Evolutionary conservation across 2,888 invertebrate genomes (phyloP).

Genomic region (Rhagonycha fulva): DNA sequence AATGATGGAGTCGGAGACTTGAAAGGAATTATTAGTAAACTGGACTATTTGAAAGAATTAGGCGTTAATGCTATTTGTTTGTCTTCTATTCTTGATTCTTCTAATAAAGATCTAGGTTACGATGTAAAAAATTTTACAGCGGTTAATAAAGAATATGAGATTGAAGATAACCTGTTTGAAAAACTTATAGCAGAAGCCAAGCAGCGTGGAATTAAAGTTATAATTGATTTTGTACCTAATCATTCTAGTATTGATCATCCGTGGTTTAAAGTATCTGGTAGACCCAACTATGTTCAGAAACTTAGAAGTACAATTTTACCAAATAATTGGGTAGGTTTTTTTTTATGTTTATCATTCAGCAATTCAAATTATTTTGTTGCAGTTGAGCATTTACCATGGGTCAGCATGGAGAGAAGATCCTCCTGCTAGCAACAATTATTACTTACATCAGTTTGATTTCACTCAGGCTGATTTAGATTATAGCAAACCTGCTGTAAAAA

Average conservation of each 20-base stretch:
- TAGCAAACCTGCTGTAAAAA: conserved; percentile 68
- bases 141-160: conserved; percentile 76
- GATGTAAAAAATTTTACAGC: conserved; percentile 79
- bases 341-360: neutral
- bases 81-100: conserved; percentile 82
- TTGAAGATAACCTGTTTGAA: conserved; percentile 67
- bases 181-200: conserved; percentile 62
- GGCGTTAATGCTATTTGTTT: conserved; percentile 81
- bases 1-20: conserved; percentile 89
- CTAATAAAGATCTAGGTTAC: conserved; percentile 87
- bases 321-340: conserved; percentile 73
- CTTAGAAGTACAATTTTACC: too few species aligned
- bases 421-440: conserved; percentile 59
- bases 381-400: conserved; percentile 44
- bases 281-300: too few species aligned
- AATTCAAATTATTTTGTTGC: neutral
- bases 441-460: conserved; percentile 76
- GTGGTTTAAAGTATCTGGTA: conserved; percentile 84
- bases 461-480: conserved; percentile 84
- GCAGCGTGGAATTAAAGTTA: conserved; percentile 58
- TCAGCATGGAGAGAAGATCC: conserved; percentile 42
- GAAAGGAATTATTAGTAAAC: conserved; percentile 61
- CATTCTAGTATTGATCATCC: conserved; percentile 77
- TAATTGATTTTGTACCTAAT: conserved; percentile 57
- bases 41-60: conserved; percentile 56